A percentile compares a stretch with the other conserved stretches of the same genome.
Conservation (phyloP, 92 coral and sea anemone species). For the Anthopleura xanthogrammica region DNA sequence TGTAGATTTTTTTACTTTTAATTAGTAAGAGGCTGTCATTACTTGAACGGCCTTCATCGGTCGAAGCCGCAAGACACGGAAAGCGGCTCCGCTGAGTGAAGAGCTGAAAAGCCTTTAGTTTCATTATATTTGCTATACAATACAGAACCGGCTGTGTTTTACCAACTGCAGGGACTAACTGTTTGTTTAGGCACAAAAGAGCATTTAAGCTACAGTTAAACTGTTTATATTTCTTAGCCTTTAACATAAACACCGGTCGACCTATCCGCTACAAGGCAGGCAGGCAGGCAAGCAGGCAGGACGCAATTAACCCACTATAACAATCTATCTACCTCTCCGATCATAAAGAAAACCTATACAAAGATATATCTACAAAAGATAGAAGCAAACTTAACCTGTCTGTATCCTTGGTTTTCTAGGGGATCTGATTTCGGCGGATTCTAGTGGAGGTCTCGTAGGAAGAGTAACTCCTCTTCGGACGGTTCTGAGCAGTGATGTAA, state of each 20-base stretch:
- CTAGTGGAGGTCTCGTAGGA: conserved; percentile 25
- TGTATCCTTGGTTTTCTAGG: background rate
- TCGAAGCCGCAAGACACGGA: background rate
- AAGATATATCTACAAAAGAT: background rate
- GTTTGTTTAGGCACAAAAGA: conserved; percentile 65
- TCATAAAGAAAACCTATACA: conserved; percentile 4
- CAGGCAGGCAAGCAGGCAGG: too few species aligned
- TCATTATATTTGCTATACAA: background rate
- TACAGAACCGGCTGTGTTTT: background rate
- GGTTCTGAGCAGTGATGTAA: conserved; percentile 70
- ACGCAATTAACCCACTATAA: background rate
- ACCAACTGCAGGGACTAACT: conserved; percentile 21
- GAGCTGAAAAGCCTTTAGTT: background rate
- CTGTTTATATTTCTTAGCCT: conserved; percentile 43
- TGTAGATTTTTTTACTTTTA: background rate
- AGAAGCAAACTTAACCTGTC: background rate
- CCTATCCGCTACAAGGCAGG: background rate
- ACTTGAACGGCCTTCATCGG: conserved; percentile 31
- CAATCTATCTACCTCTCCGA: background rate
- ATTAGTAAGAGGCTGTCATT: conserved; percentile 31
- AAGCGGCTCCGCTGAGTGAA: background rate
- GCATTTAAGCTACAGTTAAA: conserved; percentile 59
- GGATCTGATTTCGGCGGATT: conserved; percentile 24
- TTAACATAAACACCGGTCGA: conserved; percentile 43
- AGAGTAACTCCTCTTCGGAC: conserved; percentile 30